phyloP scores from a whole-genome alignment of 2,888 invertebrate genomes.

The Gandaritis pyraliata region DNA sequence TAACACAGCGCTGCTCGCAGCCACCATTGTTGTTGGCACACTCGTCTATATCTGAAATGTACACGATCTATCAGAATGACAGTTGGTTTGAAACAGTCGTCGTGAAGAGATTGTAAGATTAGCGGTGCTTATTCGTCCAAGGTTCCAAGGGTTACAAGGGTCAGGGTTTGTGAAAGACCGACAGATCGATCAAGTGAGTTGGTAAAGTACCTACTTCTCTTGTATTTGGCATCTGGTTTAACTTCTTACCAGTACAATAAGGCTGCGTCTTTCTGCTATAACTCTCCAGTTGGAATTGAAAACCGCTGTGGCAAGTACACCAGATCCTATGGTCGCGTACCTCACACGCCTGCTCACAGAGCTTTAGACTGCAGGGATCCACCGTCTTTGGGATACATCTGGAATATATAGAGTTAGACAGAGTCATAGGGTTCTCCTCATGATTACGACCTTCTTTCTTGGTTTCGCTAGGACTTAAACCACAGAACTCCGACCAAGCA shows the following conservation, averaged over 20 bases:
- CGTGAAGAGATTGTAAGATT: no score
- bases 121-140: no score
- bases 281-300: conserved; percentile 84
- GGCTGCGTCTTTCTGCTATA: conserved; percentile 84
- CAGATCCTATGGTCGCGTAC: conserved; percentile 85
- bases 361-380: conserved; percentile 86
- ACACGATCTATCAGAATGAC: neutral
- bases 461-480: no score
- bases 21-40: conserved; percentile 84
- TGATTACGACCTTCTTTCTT: no score
- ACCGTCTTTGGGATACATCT: conserved; percentile 85
- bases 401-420: conserved; percentile 42
- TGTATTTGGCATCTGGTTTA: neutral
- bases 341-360: conserved; percentile 88
- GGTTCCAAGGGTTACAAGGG: no score
- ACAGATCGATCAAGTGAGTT: no score
- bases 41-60: conserved; percentile 80
- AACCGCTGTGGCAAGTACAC: conserved; percentile 87
- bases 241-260: conserved; percentile 83
- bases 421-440: no score
- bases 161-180: no score
- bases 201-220: no score
- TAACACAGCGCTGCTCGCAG: conserved; percentile 87
- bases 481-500: no score
- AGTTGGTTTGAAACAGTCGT: no score